Conservation (phyloP, 2,797 vertebrate species). For the Sphenodon punctatus region DNA sequence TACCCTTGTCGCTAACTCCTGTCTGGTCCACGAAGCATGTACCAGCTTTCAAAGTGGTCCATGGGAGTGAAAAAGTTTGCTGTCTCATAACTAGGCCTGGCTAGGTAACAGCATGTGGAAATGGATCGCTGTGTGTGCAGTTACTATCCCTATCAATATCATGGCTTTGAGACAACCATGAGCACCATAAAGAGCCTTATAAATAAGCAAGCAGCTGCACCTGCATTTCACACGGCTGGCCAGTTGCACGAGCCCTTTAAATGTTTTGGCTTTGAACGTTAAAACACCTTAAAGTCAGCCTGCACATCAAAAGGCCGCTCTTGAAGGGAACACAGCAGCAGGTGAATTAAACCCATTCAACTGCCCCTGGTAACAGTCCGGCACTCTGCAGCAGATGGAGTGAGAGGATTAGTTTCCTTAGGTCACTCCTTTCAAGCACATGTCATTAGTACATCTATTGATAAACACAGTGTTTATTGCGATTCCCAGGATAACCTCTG, state of each 20-base stretch:
- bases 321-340: background rate
- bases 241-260: background rate
- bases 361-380: background rate
- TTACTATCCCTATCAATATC: background rate
- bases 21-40: too few relatives aligned
- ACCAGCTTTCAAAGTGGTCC: too few relatives aligned
- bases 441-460: background rate
- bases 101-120: background rate
- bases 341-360: background rate
- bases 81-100: background rate
- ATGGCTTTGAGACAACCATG: background rate
- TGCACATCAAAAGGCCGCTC: background rate
- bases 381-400: background rate
- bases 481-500: background rate
- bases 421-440: background rate
- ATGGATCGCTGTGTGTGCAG: rapidly evolving
- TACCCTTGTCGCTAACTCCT: too few relatives aligned
- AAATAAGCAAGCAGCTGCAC: background rate
- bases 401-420: background rate
- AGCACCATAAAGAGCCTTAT: background rate
- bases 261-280: background rate
- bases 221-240: background rate
- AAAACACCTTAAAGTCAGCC: background rate
- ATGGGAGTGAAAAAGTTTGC: too few relatives aligned
- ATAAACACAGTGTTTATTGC: too few relatives aligned